Base-by-base conservation (phyloP, 1,140 invertebrate genomes). In the Chionoecetes opilio region DNA sequence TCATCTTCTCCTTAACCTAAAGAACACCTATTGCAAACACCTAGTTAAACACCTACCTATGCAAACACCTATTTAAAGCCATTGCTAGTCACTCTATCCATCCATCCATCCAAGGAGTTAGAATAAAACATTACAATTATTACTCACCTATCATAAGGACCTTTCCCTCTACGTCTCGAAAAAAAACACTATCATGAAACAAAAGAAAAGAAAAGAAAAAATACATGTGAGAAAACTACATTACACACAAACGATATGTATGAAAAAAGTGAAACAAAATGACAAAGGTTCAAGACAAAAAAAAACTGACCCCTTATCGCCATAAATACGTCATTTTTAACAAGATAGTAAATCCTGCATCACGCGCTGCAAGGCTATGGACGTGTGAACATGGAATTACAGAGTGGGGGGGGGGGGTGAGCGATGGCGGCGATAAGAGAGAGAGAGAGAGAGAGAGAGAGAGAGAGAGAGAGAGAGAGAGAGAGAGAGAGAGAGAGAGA, bases 391-490 rank as follows among this genome's bases (percentile, higher is more conserved):
- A 3, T 26, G 8, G 53, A 21, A 63, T 63, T 63, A 63, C 53
- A 26, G 53, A 3, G 53, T 63, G 53, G 2, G 53, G 8, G 53
- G 53, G 26, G 53, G 26, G 53, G 2, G 17, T 21, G 53, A 63
- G 53, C 8, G 17, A 63, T 9, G 21, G 53, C 8, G 53, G 2
- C 9, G 2, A 26, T 3, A 26, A 63, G 53, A 6, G 63, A 75
- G 63, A 8, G 63, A 75, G 63, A 75, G 63, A 75, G 63, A 75
- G 63, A 75, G 63, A 75, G 63, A 75, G 63, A 75, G 63, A 75
- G 63, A 75, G 63, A 75, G 63, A 75, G 63, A 75, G 63, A 75
- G 63, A 75, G 63, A 75, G 63, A 75, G 63, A 75, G 63, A 75
- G 63, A 75, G 63, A 75, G 63, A 75, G 63, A 75, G 63, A 75